Percentiles rank a stretch among this genome's conserved stretches.
Evolutionary conservation across 2,888 invertebrate genomes (phyloP).

Genomic region (Spilosoma lubricipeda): DNA sequence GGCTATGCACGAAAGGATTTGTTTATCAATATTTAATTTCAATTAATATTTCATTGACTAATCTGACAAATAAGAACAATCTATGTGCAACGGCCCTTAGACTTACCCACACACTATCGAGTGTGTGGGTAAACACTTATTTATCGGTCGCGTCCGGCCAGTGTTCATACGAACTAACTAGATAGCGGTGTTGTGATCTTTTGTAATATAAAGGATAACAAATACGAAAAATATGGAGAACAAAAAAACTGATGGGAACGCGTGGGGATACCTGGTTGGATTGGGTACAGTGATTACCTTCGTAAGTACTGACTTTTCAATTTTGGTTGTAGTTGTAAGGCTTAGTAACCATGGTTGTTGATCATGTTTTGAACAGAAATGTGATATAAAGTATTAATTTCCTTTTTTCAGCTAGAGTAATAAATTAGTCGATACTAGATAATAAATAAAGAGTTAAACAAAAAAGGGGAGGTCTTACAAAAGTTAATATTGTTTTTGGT

Average conservation of each 20-base stretch:
- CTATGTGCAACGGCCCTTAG: slow-evolving; percentile 34
- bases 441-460: too few species aligned
- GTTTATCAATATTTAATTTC: not conserved
- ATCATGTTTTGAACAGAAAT: not conserved
- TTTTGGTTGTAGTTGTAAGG: not conserved
- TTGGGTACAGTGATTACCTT: slow-evolving; percentile 88
- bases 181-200: slow-evolving; percentile 46
- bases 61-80: slow-evolving; percentile 7
- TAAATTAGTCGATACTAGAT: not conserved
- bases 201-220: not conserved
- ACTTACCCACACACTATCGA: slow-evolving; percentile 12
- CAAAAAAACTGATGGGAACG: slow-evolving; percentile 48
- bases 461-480: too few species aligned
- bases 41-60: not conserved
- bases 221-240: slow-evolving; percentile 32
- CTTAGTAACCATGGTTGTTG: not conserved
- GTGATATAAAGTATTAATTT: not conserved
- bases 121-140: slow-evolving; percentile 35
- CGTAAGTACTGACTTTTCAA: slow-evolving; percentile 77
- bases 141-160: slow-evolving; percentile 46
- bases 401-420: not conserved
- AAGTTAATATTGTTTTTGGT: not conserved
- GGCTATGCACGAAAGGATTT: not conserved
- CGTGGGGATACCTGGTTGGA: slow-evolving; percentile 89
- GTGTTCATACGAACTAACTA: slow-evolving; percentile 28